phyloP scores from a whole-genome alignment of 2,797 vertebrate genomes.

The Lateolabrax maculatus region DNA sequence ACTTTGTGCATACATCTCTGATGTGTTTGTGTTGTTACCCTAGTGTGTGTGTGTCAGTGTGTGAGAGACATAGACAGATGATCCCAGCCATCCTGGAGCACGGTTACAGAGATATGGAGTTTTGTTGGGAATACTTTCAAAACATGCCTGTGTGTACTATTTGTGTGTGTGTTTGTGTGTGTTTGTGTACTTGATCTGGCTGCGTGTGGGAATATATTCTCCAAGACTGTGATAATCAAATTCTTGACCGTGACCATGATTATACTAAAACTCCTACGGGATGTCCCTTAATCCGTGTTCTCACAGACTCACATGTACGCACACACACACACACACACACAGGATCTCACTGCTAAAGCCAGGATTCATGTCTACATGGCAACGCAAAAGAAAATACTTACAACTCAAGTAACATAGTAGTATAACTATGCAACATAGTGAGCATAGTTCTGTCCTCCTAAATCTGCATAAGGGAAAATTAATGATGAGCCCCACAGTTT shows the following conservation, averaged over 20 bases:
- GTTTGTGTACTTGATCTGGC: not conserved
- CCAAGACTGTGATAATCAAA: conserved; percentile 11
- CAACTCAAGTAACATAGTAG: too few species aligned
- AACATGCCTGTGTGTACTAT: not conserved
- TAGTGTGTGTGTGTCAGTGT: not conserved
- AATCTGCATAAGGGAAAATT: not conserved
- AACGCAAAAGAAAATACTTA: not conserved
- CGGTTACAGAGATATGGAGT: conserved; percentile 10
- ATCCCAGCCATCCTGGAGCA: not conserved
- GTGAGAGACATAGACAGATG: not conserved
- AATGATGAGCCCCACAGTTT: not conserved
- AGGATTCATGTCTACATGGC: not conserved
- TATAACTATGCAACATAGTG: too few species aligned
- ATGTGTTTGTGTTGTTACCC: not conserved
- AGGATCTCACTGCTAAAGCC: not conserved
- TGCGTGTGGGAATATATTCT: conserved; percentile 44
- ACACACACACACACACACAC: not conserved
- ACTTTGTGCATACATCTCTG: not conserved
- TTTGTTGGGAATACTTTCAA: conserved; percentile 10
- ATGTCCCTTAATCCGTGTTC: conserved; percentile 22
- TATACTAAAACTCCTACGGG: conserved; percentile 14
- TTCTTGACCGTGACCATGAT: conserved; percentile 23
- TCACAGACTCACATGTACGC: conserved; percentile 20
- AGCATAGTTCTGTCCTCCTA: not conserved
- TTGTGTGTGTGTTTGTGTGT: not conserved